Conservation (phyloP, 2,888 invertebrate genomes). For the Pardosa pseudoannulata region DNA sequence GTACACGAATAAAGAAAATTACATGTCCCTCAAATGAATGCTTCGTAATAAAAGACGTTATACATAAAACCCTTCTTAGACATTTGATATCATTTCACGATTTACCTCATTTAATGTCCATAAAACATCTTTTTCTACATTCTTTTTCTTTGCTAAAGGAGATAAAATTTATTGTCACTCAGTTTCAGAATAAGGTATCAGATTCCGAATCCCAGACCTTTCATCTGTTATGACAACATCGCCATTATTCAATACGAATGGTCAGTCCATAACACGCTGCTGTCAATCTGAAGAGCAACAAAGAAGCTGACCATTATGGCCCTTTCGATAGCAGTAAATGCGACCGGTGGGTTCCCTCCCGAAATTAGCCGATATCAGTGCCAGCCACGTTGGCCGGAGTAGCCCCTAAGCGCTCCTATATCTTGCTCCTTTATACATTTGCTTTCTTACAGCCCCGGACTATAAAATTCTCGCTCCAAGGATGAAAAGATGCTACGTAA, state of each 20-base stretch:
- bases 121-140: too few species aligned
- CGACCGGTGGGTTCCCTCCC: conserved; percentile 43
- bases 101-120: too few species aligned
- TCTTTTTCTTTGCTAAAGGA: too few species aligned
- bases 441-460: conserved; percentile 23
- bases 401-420: conserved; percentile 63
- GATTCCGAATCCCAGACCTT: not conserved
- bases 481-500: not conserved
- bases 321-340: conserved; percentile 67
- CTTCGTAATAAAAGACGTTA: too few species aligned
- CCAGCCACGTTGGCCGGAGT: conserved; percentile 65
- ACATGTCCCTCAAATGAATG: too few species aligned
- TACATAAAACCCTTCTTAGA: too few species aligned
- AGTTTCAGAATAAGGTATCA: not conserved
- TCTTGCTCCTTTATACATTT: conserved; percentile 35
- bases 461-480: conserved; percentile 49
- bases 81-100: too few species aligned
- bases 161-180: not conserved
- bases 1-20: too few species aligned
- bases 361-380: conserved; percentile 71
- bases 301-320: conserved; percentile 67
- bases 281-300: conserved; percentile 55
- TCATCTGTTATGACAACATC: conserved; percentile 5
- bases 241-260: conserved; percentile 37
- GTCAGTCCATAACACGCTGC: conserved; percentile 49